These are phyloP conservation scores for Drosophila kurseongensis DNA, from an alignment of 1,140 invertebrate species.

Conservation along the genomic window DNA sequence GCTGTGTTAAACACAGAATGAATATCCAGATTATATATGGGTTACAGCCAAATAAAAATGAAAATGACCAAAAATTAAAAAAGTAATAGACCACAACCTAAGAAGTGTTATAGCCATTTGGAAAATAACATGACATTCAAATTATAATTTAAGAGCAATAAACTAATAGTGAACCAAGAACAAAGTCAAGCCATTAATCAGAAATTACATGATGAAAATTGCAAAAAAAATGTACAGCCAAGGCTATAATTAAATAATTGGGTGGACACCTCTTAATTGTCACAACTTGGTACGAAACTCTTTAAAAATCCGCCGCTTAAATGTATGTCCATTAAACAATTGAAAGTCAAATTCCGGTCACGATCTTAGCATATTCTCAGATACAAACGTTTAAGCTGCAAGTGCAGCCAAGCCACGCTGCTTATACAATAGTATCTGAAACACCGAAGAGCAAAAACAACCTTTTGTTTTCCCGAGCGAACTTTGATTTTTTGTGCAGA, in stretches of 20 bases:
- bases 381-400: constrained; percentile 8
- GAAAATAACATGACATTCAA: too few relatives aligned
- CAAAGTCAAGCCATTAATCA: not conserved
- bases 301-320: constrained; percentile 17
- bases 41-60: too few relatives aligned
- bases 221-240: not conserved
- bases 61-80: too few relatives aligned
- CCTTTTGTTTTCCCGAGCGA: constrained; percentile 16
- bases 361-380: constrained; percentile 48
- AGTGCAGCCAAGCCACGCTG: constrained; percentile 18
- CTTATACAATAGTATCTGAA: constrained; percentile 23
- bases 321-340: constrained; percentile 37
- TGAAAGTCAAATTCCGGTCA: constrained; percentile 56
- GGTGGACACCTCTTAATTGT: constrained; percentile 36
- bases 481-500: constrained; percentile 43
- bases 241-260: constrained; percentile 17
- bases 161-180: not conserved
- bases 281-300: constrained; percentile 10
- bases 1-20: too few relatives aligned
- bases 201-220: not conserved
- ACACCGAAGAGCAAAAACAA: constrained; percentile 21
- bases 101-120: too few relatives aligned
- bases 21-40: too few relatives aligned
- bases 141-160: not conserved
- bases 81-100: too few relatives aligned